Conservation (phyloP, 2,888 invertebrate genomes). For the Linnaemya vulpina region DNA sequence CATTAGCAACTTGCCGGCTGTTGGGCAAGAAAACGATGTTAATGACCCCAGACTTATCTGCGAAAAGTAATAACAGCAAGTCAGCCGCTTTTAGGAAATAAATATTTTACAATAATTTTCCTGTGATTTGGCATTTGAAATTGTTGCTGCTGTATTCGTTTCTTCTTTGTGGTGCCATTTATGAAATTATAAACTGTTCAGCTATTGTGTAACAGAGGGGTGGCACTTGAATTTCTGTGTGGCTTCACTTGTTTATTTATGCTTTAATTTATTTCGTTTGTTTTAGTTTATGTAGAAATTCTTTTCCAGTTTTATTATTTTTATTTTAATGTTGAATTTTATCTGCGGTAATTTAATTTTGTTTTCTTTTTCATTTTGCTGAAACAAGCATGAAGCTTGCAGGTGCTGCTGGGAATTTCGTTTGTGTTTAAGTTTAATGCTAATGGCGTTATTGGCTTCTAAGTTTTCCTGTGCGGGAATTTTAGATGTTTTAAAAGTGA, state of each 20-base stretch:
- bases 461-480: neutral
- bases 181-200: neutral
- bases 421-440: constrained; percentile 6
- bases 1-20: constrained; percentile 27
- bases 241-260: neutral
- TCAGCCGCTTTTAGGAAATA: constrained; percentile 8
- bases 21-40: neutral
- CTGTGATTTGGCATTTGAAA: constrained; percentile 26
- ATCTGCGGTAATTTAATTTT: constrained; percentile 8
- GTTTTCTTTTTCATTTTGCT: neutral
- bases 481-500: constrained; percentile 12
- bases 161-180: neutral
- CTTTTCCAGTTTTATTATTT: neutral
- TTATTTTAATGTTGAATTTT: constrained; percentile 11
- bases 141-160: neutral
- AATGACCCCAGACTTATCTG: constrained; percentile 55
- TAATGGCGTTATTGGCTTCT: constrained; percentile 43
- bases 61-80: constrained; percentile 24
- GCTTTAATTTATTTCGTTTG: constrained; percentile 5
- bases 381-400: neutral
- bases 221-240: constrained; percentile 13
- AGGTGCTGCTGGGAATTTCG: neutral
- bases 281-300: constrained; percentile 14
- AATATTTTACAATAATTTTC: constrained; percentile 30
- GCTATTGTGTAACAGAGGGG: neutral